Conservation (phyloP, 1,140 invertebrate genomes). For the Bombyx mandarina region DNA sequence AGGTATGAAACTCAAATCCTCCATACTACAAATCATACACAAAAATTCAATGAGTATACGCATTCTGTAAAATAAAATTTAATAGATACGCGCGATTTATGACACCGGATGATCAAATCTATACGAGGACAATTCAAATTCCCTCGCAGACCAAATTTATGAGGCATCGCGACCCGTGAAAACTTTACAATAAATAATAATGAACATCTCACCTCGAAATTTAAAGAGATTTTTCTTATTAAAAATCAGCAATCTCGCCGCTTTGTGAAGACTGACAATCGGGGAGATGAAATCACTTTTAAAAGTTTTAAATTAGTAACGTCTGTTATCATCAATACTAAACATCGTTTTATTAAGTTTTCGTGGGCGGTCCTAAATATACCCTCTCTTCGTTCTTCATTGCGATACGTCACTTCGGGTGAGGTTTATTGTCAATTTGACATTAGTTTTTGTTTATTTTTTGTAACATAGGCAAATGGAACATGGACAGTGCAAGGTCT, state of each 20-base stretch:
- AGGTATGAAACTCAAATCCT: conserved; percentile 69
- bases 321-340: conserved; percentile 20
- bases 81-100: conserved; percentile 20
- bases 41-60: neutral
- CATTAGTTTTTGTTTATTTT: too few species aligned
- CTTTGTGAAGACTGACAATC: conserved; percentile 27
- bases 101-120: conserved; percentile 25
- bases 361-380: conserved; percentile 6
- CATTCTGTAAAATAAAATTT: neutral
- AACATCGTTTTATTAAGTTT: conserved; percentile 2
- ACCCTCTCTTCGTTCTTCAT: too few species aligned
- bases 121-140: conserved; percentile 19
- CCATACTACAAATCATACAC: conserved; percentile 35
- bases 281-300: conserved; percentile 15
- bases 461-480: too few species aligned
- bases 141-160: conserved; percentile 11
- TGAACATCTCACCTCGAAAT: conserved; percentile 33
- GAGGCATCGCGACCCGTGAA: conserved; percentile 11
- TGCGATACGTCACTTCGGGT: conserved; percentile 8
- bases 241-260: conserved; percentile 15
- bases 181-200: conserved; percentile 5
- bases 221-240: conserved; percentile 14
- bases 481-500: too few species aligned
- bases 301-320: conserved; percentile 21
- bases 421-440: conserved; percentile 2